Base-by-base conservation (phyloP, 2,888 invertebrate genomes). In the Diloba caeruleocephala region DNA sequence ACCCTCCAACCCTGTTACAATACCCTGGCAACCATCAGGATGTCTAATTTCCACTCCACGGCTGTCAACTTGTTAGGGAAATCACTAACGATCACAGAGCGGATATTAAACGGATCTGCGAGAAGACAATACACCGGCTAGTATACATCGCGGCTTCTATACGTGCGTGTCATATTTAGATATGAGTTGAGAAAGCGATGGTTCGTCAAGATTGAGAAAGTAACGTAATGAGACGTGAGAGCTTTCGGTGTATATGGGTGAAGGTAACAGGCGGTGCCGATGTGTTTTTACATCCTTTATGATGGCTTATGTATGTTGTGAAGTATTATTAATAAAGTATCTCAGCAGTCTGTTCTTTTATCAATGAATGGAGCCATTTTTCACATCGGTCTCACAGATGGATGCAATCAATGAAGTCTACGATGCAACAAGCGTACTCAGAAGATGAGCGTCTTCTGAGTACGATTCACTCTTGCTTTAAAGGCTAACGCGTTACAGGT, bases 31-130 rank as follows among this genome's bases (percentile, higher is more conserved):
- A 62, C 48, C 51, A 46, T 33, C 39, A 61, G 63, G 70, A 70
- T 67, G 71, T 73, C 71, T 79, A 68, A 79, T 78, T 78, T 77
- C 78, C 78, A 72, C 61, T 39, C 62, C 42, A 29, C 39, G 34
- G 2, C 62, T 53, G 60, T 55, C 71, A 51, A 75, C 67, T 76
- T 71, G 71, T 72, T 71, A 71, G 56, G 76, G 74, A 78, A 72
- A 73, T 75, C 76, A 71, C 69, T 32, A 70, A 71, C 73, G 73
- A 78, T 79, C 74, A 68, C 65, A 42, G 39, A 70, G 44, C 79
- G 80, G 80, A 80, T 79, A 80, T 80, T 76, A 79, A 77, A 77
- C 66, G 53, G 53, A 63, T 66, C 60, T 36, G 25, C 36, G 38
- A 53, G 23, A 39, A 49, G 51, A 60, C 59, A 49, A 58, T 58